Conservation (phyloP, 2,113 vertebrate species). For the Hippocampus abdominalis region DNA sequence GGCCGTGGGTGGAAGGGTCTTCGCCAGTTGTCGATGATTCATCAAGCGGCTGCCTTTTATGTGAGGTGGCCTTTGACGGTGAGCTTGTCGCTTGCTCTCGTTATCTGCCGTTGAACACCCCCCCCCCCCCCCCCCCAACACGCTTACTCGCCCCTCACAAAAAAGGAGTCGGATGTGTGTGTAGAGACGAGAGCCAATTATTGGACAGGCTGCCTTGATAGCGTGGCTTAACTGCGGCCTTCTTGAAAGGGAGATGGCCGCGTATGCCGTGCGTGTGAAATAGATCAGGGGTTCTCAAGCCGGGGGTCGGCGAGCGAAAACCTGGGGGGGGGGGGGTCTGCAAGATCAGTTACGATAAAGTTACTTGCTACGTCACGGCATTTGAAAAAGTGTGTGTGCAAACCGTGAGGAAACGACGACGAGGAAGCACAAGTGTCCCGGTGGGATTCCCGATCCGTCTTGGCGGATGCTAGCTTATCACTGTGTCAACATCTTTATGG, state of each 20-base stretch:
- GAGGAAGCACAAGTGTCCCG: constrained; percentile 44
- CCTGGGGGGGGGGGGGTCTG: neutral
- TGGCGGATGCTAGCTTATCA: constrained; percentile 56
- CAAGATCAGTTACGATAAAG: neutral
- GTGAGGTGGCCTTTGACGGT: constrained; percentile 74
- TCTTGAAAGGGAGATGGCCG: constrained; percentile 67
- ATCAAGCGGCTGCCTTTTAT: constrained; percentile 75
- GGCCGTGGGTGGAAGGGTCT: constrained; percentile 17
- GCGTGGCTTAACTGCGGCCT: constrained; percentile 74
- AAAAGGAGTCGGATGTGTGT: constrained; percentile 48
- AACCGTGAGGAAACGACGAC: constrained; percentile 23
- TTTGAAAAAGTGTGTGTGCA: neutral
- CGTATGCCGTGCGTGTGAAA: constrained; percentile 22
- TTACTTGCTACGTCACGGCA: too few species aligned
- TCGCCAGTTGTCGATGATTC: constrained; percentile 70
- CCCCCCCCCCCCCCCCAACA: constrained; percentile 50
- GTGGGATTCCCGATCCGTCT: constrained; percentile 45
- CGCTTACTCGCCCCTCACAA: constrained; percentile 22
- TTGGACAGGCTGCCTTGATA: constrained; percentile 76
- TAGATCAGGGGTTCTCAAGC: neutral
- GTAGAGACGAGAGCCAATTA: constrained; percentile 66
- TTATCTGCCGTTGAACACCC: constrained; percentile 72
- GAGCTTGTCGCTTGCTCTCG: constrained; percentile 76
- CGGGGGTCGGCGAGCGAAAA: neutral
- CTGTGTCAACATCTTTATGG: constrained; percentile 67